Conservation (phyloP, 2,797 vertebrate species). For the Poecile montanus region DNA sequence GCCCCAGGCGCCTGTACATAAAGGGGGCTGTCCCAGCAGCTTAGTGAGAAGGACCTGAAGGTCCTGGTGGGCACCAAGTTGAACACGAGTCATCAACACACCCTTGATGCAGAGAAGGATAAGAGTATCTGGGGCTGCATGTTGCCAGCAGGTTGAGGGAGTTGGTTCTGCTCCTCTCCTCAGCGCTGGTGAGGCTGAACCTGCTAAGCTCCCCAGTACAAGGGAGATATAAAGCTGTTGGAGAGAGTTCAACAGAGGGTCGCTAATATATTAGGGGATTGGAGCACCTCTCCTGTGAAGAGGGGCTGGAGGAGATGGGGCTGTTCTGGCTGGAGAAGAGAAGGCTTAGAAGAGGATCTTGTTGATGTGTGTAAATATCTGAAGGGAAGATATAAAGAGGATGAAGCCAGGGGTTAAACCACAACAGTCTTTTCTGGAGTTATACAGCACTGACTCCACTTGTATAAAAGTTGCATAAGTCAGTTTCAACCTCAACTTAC, state of each 20-base stretch:
- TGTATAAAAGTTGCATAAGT: not conserved
- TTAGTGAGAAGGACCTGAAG: not conserved
- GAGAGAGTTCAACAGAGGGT: not conserved
- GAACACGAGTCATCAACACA: accelerated
- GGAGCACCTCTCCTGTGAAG: not conserved
- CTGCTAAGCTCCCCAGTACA: not conserved
- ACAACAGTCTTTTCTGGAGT: not conserved
- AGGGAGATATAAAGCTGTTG: not conserved
- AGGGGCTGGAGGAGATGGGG: not conserved
- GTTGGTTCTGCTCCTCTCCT: not conserved
- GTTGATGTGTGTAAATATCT: not conserved
- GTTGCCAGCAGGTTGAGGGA: not conserved
- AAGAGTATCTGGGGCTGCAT: not conserved
- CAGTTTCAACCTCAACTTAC: not conserved
- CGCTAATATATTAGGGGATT: accelerated
- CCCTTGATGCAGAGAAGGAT: not conserved
- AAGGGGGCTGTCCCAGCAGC: not conserved
- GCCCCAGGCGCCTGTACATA: accelerated
- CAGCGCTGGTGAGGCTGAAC: not conserved
- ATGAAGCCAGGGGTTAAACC: not conserved
- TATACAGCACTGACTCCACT: not conserved
- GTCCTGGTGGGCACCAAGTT: not conserved
- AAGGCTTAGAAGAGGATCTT: not conserved
- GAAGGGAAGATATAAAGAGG: not conserved
- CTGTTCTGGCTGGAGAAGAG: not conserved